Percentiles rank a stretch among this genome's conserved stretches.
Evolutionary conservation across 2,888 invertebrate genomes (phyloP).

Genomic region (Tiphia femorata): DNA sequence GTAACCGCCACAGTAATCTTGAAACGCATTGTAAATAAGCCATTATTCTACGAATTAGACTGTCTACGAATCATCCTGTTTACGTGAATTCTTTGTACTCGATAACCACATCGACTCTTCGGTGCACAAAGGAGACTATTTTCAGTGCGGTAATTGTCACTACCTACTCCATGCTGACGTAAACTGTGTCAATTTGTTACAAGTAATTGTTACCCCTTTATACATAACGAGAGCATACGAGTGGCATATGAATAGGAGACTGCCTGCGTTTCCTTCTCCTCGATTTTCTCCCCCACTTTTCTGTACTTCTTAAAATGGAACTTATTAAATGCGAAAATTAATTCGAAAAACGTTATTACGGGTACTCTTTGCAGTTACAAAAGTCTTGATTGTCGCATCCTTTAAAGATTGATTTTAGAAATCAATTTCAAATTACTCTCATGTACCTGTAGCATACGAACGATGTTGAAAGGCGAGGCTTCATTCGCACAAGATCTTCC

Average conservation of each 20-base stretch:
- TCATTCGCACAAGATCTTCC: constrained; percentile 58
- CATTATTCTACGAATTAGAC: constrained; percentile 1
- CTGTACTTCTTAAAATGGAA: not conserved
- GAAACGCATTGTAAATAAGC: constrained; percentile 30
- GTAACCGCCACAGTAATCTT: too few relatives aligned
- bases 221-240: not conserved
- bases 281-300: not conserved
- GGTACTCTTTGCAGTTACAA: too few relatives aligned
- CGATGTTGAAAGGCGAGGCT: constrained; percentile 30
- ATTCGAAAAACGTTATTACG: not conserved
- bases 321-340: not conserved
- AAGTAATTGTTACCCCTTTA: constrained; percentile 10
- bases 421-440: constrained; percentile 41
- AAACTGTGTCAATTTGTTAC: constrained; percentile 46
- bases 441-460: constrained; percentile 43
- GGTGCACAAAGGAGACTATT: constrained; percentile 6
- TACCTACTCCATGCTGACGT: constrained; percentile 28
- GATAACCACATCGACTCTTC: too few relatives aligned
- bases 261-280: not conserved
- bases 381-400: constrained; percentile 13
- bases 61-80: too few relatives aligned
- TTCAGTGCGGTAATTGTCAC: not conserved
- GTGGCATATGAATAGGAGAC: not conserved
- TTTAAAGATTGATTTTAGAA: constrained; percentile 20
- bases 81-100: too few relatives aligned